Percentiles rank a stretch among this genome's conserved stretches.
These are phyloP conservation scores for Brachionus angularis DNA, from an alignment of 1,140 invertebrate genomes.

Conservation along the genomic window DNA sequence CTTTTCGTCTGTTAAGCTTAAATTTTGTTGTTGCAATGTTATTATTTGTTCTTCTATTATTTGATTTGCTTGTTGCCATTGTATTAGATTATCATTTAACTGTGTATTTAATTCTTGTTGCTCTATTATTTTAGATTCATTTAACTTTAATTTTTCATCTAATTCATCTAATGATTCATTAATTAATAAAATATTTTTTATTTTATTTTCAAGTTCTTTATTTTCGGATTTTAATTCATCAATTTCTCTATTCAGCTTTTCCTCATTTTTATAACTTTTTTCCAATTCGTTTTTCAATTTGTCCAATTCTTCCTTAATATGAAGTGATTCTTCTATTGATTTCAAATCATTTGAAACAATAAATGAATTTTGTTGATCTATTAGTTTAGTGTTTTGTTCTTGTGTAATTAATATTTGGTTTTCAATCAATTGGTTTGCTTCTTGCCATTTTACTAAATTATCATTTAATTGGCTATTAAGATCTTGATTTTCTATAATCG, in stretches of 20 bases:
- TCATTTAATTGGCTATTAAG: not conserved
- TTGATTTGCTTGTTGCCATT: constrained; percentile 23
- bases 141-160: not conserved
- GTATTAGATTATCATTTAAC: not conserved
- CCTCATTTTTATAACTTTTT: too few species aligned
- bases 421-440: constrained; percentile 10
- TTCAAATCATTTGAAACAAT: too few species aligned
- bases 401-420: not conserved
- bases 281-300: too few species aligned
- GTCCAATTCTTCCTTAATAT: too few species aligned
- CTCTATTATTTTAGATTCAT: not conserved
- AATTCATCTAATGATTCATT: not conserved
- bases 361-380: too few species aligned
- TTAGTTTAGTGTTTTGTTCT: not conserved
- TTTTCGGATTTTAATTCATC: too few species aligned
- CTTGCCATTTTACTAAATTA: constrained; percentile 14
- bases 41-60: not conserved
- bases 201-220: too few species aligned
- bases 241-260: too few species aligned
- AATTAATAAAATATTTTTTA: too few species aligned
- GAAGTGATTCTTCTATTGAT: too few species aligned
- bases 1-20: too few species aligned
- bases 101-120: not conserved
- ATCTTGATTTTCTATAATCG: not conserved
- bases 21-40: too few species aligned